These are phyloP conservation scores for Herpailurus yagouaroundi DNA, from an alignment of 2,113 vertebrate genomes.

Conservation along the genomic window DNA sequence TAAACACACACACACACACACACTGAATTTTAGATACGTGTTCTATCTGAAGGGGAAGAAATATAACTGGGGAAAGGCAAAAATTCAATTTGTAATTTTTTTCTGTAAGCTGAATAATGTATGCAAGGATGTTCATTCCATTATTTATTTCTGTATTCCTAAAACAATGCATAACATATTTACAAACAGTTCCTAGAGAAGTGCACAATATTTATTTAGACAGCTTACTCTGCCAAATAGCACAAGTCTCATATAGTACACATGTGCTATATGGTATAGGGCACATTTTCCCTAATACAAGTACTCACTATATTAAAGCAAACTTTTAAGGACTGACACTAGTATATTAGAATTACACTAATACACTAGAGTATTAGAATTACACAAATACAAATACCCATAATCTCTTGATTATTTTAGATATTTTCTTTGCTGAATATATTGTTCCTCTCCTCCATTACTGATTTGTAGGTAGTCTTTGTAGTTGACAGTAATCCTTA, in stretches of 20 bases:
- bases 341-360: not conserved
- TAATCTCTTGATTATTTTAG: not conserved
- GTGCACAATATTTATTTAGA: not conserved
- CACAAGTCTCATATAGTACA: not conserved
- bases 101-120: not conserved
- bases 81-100: not conserved
- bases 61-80: not conserved
- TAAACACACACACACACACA: not conserved
- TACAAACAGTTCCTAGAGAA: not conserved
- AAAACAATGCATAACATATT: not conserved
- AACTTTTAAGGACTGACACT: not conserved
- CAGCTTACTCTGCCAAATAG: not conserved
- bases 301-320: not conserved
- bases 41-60: not conserved
- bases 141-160: not conserved
- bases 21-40: not conserved
- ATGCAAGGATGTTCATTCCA: not conserved
- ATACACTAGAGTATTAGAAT: not conserved
- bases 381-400: not conserved
- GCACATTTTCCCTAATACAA: not conserved
- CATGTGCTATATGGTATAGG: not conserved
- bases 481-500: no score
- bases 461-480: no score
- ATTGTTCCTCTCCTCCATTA: no score
- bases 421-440: no score